Evolutionary conservation across 2,113 vertebrate species (phyloP).

Genomic region (Sebastes schlegelii): DNA sequence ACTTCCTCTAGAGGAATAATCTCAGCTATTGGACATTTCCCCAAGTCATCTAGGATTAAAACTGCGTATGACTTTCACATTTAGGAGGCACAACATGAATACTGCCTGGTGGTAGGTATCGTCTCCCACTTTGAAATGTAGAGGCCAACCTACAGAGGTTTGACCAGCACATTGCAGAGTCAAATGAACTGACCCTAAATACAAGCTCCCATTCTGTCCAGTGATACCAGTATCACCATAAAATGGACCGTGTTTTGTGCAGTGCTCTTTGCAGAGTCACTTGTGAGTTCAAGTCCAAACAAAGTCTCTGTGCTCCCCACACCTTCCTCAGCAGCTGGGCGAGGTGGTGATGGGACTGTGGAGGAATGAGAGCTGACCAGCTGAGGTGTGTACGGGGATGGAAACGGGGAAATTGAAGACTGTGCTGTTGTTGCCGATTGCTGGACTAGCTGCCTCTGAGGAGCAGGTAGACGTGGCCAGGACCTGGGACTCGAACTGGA

Average conservation of each 20-base stretch:
- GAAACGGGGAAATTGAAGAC: constrained; percentile 98
- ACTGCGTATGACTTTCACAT: constrained; percentile 54
- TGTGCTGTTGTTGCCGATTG: constrained; percentile 86
- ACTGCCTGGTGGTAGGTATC: constrained; percentile 64
- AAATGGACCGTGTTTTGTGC: constrained; percentile 18
- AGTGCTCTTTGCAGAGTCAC: constrained; percentile 33
- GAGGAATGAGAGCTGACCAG: constrained; percentile 91
- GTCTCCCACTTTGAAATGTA: constrained; percentile 62
- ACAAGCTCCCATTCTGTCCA: constrained; percentile 4
- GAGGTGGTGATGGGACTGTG: constrained; percentile 98
- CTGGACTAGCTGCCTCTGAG: constrained; percentile 92
- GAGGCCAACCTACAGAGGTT: constrained; percentile 15
- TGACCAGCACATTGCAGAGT: constrained; percentile 37
- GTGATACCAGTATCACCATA: constrained; percentile 68
- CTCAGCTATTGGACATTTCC: constrained; percentile 14
- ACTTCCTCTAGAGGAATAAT: constrained; percentile 37
- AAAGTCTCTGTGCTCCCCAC: constrained; percentile 20
- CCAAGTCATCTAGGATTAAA: constrained; percentile 14
- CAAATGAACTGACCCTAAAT: constrained; percentile 19
- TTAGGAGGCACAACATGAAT: constrained; percentile 58
- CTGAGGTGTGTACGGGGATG: constrained; percentile 90
- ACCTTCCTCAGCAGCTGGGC: constrained; percentile 91
- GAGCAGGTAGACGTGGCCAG: constrained; percentile 94
- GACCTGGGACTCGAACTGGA: constrained; percentile 98
- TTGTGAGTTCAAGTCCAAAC: constrained; percentile 34